Conservation (phyloP, 1,140 invertebrate species). For the Pseudomyrmex sp. region DNA sequence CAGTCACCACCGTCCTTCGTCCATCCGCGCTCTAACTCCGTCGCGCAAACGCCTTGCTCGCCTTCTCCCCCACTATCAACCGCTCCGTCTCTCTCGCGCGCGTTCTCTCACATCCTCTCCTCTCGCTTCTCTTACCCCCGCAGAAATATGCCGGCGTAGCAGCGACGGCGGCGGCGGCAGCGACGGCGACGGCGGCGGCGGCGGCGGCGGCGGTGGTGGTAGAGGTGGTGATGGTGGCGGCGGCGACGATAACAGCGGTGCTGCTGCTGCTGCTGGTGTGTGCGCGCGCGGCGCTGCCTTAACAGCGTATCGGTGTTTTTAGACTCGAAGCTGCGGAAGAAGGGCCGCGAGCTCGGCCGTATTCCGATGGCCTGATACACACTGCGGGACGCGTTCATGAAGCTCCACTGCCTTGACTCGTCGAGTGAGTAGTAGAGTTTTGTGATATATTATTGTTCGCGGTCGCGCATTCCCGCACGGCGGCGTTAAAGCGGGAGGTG, state of each 20-base stretch:
- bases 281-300: conserved; percentile 69
- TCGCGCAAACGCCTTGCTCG: conserved; percentile 48
- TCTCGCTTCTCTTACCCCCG: conserved; percentile 3
- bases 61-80: conserved; percentile 35
- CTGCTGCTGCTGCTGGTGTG: conserved; percentile 53
- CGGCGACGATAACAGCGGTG: conserved; percentile 31
- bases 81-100: neutral
- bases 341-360: conserved; percentile 76
- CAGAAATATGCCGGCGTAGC: conserved; percentile 61
- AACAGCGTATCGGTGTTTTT: conserved; percentile 71
- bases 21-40: conserved; percentile 29
- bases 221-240: conserved; percentile 25
- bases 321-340: conserved; percentile 70
- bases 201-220: conserved; percentile 3
- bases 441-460: conserved; percentile 34
- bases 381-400: conserved; percentile 79
- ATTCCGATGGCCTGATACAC: conserved; percentile 81
- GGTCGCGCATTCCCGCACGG: neutral
- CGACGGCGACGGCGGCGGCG: neutral
- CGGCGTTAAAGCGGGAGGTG: conserved; percentile 30
- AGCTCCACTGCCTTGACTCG: conserved; percentile 83
- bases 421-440: conserved; percentile 80
- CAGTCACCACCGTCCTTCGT: neutral
- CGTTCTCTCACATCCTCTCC: conserved; percentile 15
- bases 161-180: conserved; percentile 28